Evolutionary conservation across 2,888 invertebrate species (phyloP).

Genomic region (Lymantria dispar): DNA sequence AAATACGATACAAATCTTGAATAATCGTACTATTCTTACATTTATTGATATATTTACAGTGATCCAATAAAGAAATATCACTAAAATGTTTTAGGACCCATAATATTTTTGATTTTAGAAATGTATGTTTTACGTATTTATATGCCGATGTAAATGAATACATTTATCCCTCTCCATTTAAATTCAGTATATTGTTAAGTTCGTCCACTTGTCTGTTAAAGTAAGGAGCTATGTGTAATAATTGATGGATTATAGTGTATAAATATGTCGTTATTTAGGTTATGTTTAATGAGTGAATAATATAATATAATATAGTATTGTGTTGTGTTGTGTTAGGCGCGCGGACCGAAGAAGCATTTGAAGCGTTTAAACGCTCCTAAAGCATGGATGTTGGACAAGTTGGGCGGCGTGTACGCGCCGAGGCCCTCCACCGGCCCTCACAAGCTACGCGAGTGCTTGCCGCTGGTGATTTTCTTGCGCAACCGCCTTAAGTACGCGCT

Average conservation of each 20-base stretch:
- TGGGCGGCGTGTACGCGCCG: slow-evolving; percentile 98
- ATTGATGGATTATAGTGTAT: too few species aligned
- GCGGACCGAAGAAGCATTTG: slow-evolving; percentile 99
- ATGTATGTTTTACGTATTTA: too few species aligned
- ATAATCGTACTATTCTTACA: slow-evolving; percentile 42
- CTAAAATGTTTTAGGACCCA: neutral
- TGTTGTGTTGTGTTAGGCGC: slow-evolving; percentile 86
- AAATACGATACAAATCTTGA: slow-evolving; percentile 46
- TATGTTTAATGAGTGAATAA: slow-evolving; percentile 10
- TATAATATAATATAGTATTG: too few species aligned
- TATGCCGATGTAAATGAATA: too few species aligned
- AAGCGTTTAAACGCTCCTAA: slow-evolving; percentile 99
- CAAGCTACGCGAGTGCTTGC: slow-evolving; percentile 97
- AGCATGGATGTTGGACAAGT: slow-evolving; percentile 99
- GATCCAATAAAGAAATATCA: neutral
- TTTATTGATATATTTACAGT: slow-evolving; percentile 6
- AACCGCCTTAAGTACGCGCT: slow-evolving; percentile 99
- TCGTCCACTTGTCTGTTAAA: too few species aligned
- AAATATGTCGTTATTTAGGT: slow-evolving; percentile 6
- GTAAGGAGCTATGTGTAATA: too few species aligned
- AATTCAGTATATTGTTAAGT: too few species aligned
- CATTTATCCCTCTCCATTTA: too few species aligned
- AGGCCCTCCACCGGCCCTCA: slow-evolving; percentile 99
- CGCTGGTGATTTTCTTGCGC: slow-evolving; percentile 97
- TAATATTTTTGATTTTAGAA: slow-evolving; percentile 13